Evolutionary conservation across 2,888 invertebrate species (phyloP).

Genomic region (Blera fallax): DNA sequence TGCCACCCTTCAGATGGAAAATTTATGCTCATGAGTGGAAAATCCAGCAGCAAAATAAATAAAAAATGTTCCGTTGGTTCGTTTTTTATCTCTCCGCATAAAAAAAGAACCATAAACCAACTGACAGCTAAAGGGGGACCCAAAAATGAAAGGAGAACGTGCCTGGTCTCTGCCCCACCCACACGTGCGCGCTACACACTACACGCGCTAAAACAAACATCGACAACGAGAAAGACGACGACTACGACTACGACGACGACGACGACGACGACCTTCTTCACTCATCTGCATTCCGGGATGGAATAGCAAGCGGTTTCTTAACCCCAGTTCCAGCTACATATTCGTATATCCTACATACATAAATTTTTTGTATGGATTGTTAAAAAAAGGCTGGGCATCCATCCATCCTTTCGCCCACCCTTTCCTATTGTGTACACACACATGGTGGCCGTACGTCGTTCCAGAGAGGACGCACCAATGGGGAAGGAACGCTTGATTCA

Average conservation of each 20-base stretch:
- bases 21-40: conserved; percentile 70
- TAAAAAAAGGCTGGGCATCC: conserved; percentile 46
- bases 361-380: conserved; percentile 18
- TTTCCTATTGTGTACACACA: conserved; percentile 43
- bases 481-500: conserved; percentile 52
- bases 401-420: conserved; percentile 71
- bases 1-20: conserved; percentile 71
- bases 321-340: conserved; percentile 48
- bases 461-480: conserved; percentile 55
- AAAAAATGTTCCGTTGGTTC: conserved; percentile 52
- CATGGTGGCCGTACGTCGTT: conserved; percentile 38
- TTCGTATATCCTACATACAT: too few relatives aligned
- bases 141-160: conserved; percentile 67
- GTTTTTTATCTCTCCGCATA: conserved; percentile 41
- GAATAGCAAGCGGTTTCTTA: conserved; percentile 62
- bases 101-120: conserved; percentile 58
- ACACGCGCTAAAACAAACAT: conserved; percentile 61
- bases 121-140: conserved; percentile 62
- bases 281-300: conserved; percentile 68
- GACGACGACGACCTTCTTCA: conserved; percentile 46
- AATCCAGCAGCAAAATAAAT: conserved; percentile 66
- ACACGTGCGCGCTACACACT: conserved; percentile 30
- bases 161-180: conserved; percentile 67
- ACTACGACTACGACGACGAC: conserved; percentile 28
- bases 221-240: conserved; percentile 17